These are phyloP conservation scores for Halocaridina rubra DNA, from an alignment of 2,888 invertebrate genomes.

Conservation along the genomic window DNA sequence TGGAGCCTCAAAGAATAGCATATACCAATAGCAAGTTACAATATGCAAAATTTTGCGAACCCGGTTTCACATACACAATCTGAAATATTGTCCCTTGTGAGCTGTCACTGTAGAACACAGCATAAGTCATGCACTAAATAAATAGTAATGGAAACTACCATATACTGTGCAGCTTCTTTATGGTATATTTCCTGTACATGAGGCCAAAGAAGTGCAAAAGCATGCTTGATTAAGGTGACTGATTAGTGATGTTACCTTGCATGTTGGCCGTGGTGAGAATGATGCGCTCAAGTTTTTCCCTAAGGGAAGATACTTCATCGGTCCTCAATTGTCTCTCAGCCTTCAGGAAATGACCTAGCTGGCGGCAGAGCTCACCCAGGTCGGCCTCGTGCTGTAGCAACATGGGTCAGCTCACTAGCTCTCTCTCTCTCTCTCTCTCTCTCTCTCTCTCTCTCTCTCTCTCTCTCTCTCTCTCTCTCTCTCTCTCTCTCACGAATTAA, in stretches of 20 bases:
- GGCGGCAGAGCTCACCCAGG: conserved; percentile 68
- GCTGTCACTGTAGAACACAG: too few relatives aligned
- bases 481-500: too few relatives aligned
- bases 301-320: conserved; percentile 68
- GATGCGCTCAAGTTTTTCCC: conserved; percentile 71
- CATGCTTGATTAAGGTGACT: neutral
- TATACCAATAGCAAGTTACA: too few relatives aligned
- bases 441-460: conserved; percentile 14
- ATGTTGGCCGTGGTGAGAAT: conserved; percentile 57
- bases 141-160: neutral
- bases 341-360: conserved; percentile 65
- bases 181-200: neutral
- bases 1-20: too few relatives aligned
- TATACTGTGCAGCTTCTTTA: neutral
- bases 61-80: too few relatives aligned
- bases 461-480: neutral
- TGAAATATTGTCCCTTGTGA: too few relatives aligned
- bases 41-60: too few relatives aligned
- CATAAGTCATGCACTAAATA: neutral
- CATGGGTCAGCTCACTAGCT: conserved; percentile 20
- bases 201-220: neutral
- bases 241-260: conserved; percentile 41
- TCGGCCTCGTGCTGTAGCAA: conserved; percentile 74
- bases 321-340: conserved; percentile 65
- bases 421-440: neutral